Percentiles rank a stretch among this genome's conserved stretches.
These are phyloP conservation scores for Campoletis sonorensis DNA, from an alignment of 1,140 invertebrate species.

Conservation along the genomic window DNA sequence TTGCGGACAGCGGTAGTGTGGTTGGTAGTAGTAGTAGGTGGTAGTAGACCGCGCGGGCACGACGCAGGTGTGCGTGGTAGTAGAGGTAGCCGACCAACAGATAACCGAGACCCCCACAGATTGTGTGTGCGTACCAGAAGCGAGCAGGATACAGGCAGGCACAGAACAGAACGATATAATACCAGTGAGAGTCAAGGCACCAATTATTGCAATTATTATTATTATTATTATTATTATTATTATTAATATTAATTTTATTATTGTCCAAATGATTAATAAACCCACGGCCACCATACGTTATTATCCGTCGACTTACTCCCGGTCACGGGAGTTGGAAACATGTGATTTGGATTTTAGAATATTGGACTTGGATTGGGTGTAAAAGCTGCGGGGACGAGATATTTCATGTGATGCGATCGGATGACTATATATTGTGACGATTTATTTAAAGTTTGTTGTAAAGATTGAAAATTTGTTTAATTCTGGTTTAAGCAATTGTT, in stretches of 20 bases:
- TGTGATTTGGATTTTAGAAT: no score
- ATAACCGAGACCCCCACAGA: constrained; percentile 66
- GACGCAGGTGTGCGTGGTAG: constrained; percentile 42
- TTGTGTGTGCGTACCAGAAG: constrained; percentile 72
- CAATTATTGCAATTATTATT: constrained; percentile 55
- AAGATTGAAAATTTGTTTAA: no score
- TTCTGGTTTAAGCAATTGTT: no score
- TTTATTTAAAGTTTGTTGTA: no score
- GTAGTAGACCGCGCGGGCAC: constrained; percentile 42
- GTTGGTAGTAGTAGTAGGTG: constrained; percentile 48
- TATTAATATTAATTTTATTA: constrained; percentile 28
- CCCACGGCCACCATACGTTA: constrained; percentile 68
- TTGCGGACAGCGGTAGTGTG: constrained; percentile 47
- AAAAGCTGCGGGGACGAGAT: no score
- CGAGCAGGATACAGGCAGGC: constrained; percentile 68
- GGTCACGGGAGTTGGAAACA: background rate
- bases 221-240: constrained; percentile 26
- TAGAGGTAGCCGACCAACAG: constrained; percentile 59
- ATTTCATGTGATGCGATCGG: no score
- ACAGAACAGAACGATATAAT: constrained; percentile 75
- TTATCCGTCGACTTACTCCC: constrained; percentile 60
- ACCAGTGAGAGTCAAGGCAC: constrained; percentile 75
- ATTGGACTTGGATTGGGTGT: no score
- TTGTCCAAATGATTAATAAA: constrained; percentile 23
- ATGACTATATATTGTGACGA: no score